Base-by-base conservation (phyloP, 2,797 vertebrate genomes). In the Silurus aristotelis region DNA sequence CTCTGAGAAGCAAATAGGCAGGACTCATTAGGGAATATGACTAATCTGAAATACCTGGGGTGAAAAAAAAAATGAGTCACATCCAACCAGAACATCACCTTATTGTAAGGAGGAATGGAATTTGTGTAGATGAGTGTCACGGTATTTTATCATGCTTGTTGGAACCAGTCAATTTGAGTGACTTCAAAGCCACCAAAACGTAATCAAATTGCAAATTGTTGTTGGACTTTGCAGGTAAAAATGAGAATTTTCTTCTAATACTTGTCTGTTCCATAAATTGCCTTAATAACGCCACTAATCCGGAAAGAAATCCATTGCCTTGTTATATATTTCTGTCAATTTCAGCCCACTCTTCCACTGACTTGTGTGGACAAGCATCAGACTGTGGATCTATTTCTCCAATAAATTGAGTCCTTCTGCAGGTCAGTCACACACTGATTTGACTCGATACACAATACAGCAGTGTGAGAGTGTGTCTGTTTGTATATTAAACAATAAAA, bases 1-100 rank as follows among this genome's bases (percentile, higher is more conserved):
- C 93, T 93, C 96, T 96, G 89, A 63, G 86, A 85, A 9, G 7
- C 20, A 82, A 78, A 20, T 22, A 56, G 14, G 15, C 14, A 20
- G 15, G 25, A 66, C 27, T 13, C 14, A n/a, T 64, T 52, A 48
- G 13, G 6, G 31, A 61, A 22, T n/a, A 78, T 43, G 2, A 78
- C 12, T 46, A 22, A 78, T 43, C 76, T 22, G 7, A 22, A 19
- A 38, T 61, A 27, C 27, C 2, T 7, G 27, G 27, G 20, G 22
- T 15, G 22, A 63, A 5, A 9, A 14, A 55, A 19, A n/a, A 75
- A 55, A 75, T 14, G 9, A 75, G 48, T 27, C 22, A 15, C n/a
- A 58, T 76, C 10, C 25, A 76, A 25, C 27, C 19, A 76, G 6
- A 60, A 60, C 2, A 58, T 6, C 0, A 3, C 5, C 19, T 7